These are phyloP conservation scores for Fabriciana adippe DNA, from an alignment of 2,888 invertebrate genomes.

Conservation along the genomic window DNA sequence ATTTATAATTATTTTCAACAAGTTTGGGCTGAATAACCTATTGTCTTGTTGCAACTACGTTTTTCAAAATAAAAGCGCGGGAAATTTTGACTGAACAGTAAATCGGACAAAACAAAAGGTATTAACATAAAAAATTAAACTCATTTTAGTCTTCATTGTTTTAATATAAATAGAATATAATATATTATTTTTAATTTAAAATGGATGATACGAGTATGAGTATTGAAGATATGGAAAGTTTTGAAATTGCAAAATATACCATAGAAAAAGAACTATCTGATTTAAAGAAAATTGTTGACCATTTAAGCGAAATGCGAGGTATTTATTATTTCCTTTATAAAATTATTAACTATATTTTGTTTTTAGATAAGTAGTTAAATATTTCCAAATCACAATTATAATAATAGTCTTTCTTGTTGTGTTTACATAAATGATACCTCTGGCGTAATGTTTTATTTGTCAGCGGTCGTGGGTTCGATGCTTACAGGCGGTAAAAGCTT, in stretches of 20 bases:
- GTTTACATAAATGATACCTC: background rate
- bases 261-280: slow-evolving; percentile 62
- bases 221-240: slow-evolving; percentile 54
- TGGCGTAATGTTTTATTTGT: background rate
- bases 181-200: slow-evolving; percentile 9
- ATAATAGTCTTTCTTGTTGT: too few species aligned
- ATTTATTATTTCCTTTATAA: slow-evolving; percentile 8
- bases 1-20: slow-evolving; percentile 18
- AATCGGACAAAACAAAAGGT: background rate
- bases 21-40: slow-evolving; percentile 20
- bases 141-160: background rate
- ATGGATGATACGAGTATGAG: slow-evolving; percentile 44
- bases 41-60: slow-evolving; percentile 15
- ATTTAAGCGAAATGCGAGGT: slow-evolving; percentile 70
- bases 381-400: too few species aligned
- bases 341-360: background rate
- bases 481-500: too few species aligned
- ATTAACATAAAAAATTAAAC: background rate
- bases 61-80: slow-evolving; percentile 15
- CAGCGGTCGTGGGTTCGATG: too few species aligned
- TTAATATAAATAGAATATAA: background rate
- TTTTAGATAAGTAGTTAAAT: background rate
- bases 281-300: slow-evolving; percentile 64
- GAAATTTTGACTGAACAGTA: slow-evolving; percentile 15
- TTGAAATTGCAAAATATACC: slow-evolving; percentile 48